Evolutionary conservation across 2,888 invertebrate genomes (phyloP).

Genomic region (Saturnia pavonia): DNA sequence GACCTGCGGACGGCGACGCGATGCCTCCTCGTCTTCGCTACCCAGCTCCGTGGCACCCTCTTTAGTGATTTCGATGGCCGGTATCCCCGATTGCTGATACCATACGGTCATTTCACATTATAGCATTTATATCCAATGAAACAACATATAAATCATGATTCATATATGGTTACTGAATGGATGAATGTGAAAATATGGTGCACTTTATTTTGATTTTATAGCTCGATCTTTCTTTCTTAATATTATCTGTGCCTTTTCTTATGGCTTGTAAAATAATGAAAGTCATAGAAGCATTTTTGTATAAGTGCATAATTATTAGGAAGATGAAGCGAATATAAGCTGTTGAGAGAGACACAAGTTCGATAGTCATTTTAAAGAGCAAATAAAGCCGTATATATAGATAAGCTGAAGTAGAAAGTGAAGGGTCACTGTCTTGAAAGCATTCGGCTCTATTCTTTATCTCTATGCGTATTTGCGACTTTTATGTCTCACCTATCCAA

Average conservation of each 20-base stretch:
- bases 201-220: constrained; percentile 25
- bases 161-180: constrained; percentile 60
- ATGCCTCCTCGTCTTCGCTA: constrained; percentile 84
- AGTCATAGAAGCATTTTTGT: constrained; percentile 25
- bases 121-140: constrained; percentile 56
- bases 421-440: constrained; percentile 63
- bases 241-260: constrained; percentile 27
- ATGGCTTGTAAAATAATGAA: constrained; percentile 26
- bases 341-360: constrained; percentile 33
- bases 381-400: constrained; percentile 62
- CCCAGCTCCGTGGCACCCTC: constrained; percentile 86
- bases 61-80: constrained; percentile 90
- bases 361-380: constrained; percentile 46
- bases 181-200: constrained; percentile 48
- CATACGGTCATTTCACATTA: constrained; percentile 75
- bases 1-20: constrained; percentile 77
- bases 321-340: constrained; percentile 42
- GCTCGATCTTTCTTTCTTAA: constrained; percentile 22
- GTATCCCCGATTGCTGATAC: constrained; percentile 82
- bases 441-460: constrained; percentile 35
- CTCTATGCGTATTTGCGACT: constrained; percentile 30
- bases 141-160: constrained; percentile 56
- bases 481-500: not conserved
- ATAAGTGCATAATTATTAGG: constrained; percentile 14
- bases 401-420: constrained; percentile 62